A percentile compares a stretch with the other conserved stretches of the same genome.
These are phyloP conservation scores for Furnarius figulus DNA, from an alignment of 2,113 vertebrate species.

Conservation along the genomic window DNA sequence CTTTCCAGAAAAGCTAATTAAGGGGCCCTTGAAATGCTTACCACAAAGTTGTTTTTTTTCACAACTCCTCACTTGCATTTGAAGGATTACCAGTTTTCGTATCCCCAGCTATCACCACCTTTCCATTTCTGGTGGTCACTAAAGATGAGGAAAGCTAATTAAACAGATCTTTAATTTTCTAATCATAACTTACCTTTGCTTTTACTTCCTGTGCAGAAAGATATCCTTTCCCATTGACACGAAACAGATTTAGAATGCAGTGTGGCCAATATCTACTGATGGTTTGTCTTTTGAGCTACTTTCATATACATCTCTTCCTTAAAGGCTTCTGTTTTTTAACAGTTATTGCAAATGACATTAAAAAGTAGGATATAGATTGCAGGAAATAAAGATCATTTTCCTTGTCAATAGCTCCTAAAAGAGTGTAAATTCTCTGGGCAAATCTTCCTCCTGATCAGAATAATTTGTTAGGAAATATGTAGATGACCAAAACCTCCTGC, in stretches of 20 bases:
- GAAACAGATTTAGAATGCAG: slow-evolving; percentile 2
- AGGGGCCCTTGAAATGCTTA: slow-evolving; percentile 74
- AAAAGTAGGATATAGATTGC: slow-evolving; percentile 49
- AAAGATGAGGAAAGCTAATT: slow-evolving; percentile 69
- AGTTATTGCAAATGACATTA: slow-evolving; percentile 52
- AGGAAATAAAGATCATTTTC: slow-evolving; percentile 17
- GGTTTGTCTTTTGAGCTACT: background rate
- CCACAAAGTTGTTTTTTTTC: slow-evolving; percentile 74
- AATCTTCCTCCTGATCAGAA: background rate
- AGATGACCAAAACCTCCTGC: background rate
- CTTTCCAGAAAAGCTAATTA: slow-evolving; percentile 82
- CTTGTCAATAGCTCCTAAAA: background rate
- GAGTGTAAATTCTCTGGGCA: background rate
- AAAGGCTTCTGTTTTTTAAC: slow-evolving; percentile 37
- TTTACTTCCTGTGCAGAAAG: slow-evolving; percentile 48
- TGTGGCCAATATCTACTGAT: background rate
- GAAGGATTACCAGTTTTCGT: slow-evolving; percentile 65
- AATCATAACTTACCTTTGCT: slow-evolving; percentile 57
- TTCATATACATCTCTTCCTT: background rate
- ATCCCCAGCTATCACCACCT: slow-evolving; percentile 18
- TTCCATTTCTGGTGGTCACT: slow-evolving; percentile 59
- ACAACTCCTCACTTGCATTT: slow-evolving; percentile 54
- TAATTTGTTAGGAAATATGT: background rate
- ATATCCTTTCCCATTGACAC: slow-evolving; percentile 29
- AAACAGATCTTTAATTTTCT: slow-evolving; percentile 59